Evolutionary conservation across 2,797 vertebrate genomes (phyloP), one percentile per base, ranked within the genome.

Genomic region (Salarias fasciatus): DNA sequence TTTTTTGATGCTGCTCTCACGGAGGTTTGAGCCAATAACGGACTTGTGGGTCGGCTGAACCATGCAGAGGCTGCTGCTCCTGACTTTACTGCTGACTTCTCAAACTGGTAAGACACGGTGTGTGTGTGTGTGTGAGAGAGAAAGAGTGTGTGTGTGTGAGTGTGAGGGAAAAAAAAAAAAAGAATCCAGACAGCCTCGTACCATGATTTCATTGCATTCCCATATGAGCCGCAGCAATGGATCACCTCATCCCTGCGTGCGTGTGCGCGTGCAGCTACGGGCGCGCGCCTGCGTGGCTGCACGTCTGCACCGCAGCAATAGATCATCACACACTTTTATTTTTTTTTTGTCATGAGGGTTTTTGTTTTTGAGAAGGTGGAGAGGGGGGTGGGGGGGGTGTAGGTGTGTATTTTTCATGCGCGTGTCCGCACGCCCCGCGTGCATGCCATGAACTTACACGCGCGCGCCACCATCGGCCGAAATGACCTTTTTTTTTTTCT

Each of bases 61-160:
- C 90, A 91, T 94, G 93, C 89, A 87, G 84, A 85, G 79, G 85
- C 89, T 92, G 89, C 88, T 91, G 86, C 88, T 93, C 76, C 88
- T 93, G 84, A 91, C 87, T 90, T 86, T 92, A 88, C 47, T 86
- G 80, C 72, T 92, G 85, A 92, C 73, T 88, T 89, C 90, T 60
- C 91, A 87, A 82, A 83, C 85, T 78, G 93, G 93, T 94, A 86
- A 89, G 90, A 53, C 46, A 35, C 33, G 33, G 36, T 11, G 48
- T 12, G 46, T 28, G 74, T 12, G 79, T 9, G 47, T 6, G 28
- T 8, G 53, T 24, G 53, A 6, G 28, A 8, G 40, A 10, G 3
- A 11, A 10, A 1, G 8, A 9, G 8, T 13, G 29, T 29, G 6
- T 47, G 10, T 63, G 5, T 41, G 36, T n/a, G 48, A n/a, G 46